Conservation (phyloP, 2,113 vertebrate species). For the Hyperopisus bebe region DNA sequence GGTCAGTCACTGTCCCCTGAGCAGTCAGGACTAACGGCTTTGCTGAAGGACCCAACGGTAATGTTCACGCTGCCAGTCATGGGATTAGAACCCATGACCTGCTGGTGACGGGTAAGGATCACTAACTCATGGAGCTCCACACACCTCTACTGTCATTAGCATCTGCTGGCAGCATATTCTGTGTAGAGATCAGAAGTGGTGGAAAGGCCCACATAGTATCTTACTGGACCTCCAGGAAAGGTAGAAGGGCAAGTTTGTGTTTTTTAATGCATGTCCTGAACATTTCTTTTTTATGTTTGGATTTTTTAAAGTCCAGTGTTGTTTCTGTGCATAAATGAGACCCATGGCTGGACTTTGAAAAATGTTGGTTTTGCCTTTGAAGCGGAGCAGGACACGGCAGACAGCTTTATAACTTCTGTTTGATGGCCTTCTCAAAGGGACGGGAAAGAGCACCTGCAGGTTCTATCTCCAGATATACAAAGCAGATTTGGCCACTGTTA, state of each 20-base stretch:
- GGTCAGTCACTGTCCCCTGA: not conserved
- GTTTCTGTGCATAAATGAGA: not conserved
- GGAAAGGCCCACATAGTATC: not conserved
- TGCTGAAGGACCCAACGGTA: not conserved
- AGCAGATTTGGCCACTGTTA: not conserved
- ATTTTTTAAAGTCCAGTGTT: not conserved
- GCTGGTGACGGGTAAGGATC: not conserved
- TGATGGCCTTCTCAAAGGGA: not conserved
- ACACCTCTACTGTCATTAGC: not conserved
- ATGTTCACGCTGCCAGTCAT: not conserved
- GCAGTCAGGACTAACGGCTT: not conserved
- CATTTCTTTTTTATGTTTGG: not conserved
- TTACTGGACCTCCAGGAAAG: not conserved
- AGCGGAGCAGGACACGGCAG: not conserved
- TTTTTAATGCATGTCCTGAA: not conserved
- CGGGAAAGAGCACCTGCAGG: not conserved
- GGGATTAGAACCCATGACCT: not conserved
- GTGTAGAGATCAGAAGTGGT: not conserved
- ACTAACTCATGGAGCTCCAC: not conserved
- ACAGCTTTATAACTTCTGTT: not conserved
- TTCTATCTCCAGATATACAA: not conserved
- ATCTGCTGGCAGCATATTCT: not conserved
- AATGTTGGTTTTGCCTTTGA: not conserved
- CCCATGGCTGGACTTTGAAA: not conserved
- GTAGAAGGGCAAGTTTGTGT: not conserved